phyloP scores from a whole-genome alignment of 1,140 invertebrate species.

The Bicyclus anynana region DNA sequence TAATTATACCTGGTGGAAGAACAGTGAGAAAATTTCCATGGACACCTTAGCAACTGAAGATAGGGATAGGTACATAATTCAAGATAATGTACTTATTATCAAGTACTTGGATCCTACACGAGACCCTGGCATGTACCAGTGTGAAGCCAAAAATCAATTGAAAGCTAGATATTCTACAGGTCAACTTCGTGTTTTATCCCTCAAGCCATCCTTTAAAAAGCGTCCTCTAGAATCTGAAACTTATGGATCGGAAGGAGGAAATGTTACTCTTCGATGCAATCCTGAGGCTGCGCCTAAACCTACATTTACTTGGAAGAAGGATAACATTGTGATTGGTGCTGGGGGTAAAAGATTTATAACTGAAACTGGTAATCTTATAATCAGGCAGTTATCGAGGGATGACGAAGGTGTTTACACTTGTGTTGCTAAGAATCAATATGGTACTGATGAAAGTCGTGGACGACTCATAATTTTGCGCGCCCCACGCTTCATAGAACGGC shows the following conservation, averaged over 20 bases:
- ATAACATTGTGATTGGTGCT: conserved; percentile 88
- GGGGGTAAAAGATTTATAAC: conserved; percentile 88
- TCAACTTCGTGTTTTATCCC: conserved; percentile 90
- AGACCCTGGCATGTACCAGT: conserved; percentile 98
- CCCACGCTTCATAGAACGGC: conserved; percentile 83
- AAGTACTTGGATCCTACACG: conserved; percentile 84
- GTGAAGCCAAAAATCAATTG: conserved; percentile 92
- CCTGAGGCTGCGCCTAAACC: conserved; percentile 96
- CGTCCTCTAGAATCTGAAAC: conserved; percentile 91
- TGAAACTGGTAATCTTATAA: conserved; percentile 91
- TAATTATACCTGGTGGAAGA: conserved; percentile 94
- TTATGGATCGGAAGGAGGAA: conserved; percentile 93
- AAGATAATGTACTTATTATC: conserved; percentile 93
- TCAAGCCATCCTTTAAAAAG: conserved; percentile 95
- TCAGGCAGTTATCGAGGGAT: conserved; percentile 89
- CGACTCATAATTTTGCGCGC: conserved; percentile 89
- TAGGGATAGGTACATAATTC: conserved; percentile 86
- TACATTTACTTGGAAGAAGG: conserved; percentile 93
- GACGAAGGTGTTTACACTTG: conserved; percentile 95
- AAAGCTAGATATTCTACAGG: conserved; percentile 92
- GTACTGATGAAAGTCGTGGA: conserved; percentile 88
- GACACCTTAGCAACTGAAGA: conserved; percentile 83
- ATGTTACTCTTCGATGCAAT: conserved; percentile 93
- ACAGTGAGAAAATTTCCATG: conserved; percentile 85
- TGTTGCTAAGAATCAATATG: conserved; percentile 89